Conservation (phyloP, 1,140 invertebrate species). For the Habropoda laboriosa region DNA sequence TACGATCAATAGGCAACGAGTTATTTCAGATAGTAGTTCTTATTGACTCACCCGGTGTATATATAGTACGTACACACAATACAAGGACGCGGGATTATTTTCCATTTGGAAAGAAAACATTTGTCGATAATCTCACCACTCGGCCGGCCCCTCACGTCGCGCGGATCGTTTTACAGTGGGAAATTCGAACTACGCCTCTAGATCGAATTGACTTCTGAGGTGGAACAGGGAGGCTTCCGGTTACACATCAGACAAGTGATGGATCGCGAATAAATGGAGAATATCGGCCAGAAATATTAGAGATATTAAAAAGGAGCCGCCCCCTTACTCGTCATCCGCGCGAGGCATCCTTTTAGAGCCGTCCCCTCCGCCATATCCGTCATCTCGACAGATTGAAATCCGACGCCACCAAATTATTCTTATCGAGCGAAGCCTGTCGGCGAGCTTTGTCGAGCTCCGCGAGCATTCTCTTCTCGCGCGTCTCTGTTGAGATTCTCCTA, state of each 20-base stretch:
- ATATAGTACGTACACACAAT: too few species aligned
- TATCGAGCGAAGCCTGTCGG: constrained; percentile 43
- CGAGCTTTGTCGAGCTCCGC: constrained; percentile 35
- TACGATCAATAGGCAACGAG: too few species aligned
- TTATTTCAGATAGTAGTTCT: too few species aligned
- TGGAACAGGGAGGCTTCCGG: constrained; percentile 53
- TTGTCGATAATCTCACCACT: constrained; percentile 39
- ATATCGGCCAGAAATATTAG: constrained; percentile 76
- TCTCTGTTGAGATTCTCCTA: not conserved
- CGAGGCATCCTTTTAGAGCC: constrained; percentile 37
- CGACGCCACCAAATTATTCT: constrained; percentile 60
- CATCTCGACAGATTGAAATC: constrained; percentile 69
- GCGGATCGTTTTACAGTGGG: constrained; percentile 53
- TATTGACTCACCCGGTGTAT: too few species aligned
- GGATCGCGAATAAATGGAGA: constrained; percentile 73
- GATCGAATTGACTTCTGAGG: constrained; percentile 59
- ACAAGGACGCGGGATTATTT: constrained; percentile 45
- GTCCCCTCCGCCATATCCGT: constrained; percentile 34
- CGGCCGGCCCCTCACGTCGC: too few species aligned
- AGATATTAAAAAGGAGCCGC: constrained; percentile 73
- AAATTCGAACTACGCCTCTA: constrained; percentile 61
- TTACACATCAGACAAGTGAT: constrained; percentile 72
- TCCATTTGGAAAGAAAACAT: constrained; percentile 59
- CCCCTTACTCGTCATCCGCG: constrained; percentile 47
- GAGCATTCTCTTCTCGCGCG: constrained; percentile 23